phyloP scores from a whole-genome alignment of 2,113 vertebrate genomes.

The Archilochus colubris region DNA sequence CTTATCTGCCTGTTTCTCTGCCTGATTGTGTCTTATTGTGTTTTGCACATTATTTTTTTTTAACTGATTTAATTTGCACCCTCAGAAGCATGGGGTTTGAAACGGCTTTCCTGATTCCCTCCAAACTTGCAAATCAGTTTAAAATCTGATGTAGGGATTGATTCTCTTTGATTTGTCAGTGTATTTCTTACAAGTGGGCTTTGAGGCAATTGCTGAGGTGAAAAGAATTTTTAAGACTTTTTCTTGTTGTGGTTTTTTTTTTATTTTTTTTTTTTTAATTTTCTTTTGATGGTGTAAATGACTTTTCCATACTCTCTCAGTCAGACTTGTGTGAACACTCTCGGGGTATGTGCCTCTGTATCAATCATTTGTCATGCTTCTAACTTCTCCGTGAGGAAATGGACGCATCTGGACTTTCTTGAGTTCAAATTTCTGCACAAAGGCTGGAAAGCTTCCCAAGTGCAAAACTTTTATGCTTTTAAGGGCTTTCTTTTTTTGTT shows the following conservation, averaged over 20 bases:
- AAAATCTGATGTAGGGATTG: neutral
- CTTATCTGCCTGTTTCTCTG: conserved; percentile 17
- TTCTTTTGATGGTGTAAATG: neutral
- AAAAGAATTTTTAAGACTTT: neutral
- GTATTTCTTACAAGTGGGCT: neutral
- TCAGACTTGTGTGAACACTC: neutral
- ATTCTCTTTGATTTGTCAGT: neutral
- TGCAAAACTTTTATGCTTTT: neutral
- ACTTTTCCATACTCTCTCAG: conserved; percentile 25
- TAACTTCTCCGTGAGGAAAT: neutral
- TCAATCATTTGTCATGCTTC: conserved; percentile 25
- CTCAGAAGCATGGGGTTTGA: neutral
- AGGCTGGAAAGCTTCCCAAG: neutral
- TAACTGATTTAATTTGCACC: neutral
- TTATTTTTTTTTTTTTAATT: neutral
- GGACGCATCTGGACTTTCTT: neutral
- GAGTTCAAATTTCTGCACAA: neutral
- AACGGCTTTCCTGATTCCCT: neutral
- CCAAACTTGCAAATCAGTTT: neutral
- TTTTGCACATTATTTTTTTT: neutral
- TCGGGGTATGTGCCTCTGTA: neutral
- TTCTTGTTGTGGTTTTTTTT: too few species aligned
- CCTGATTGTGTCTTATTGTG: neutral
- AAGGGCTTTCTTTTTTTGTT: neutral
- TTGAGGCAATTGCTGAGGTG: neutral